Evolutionary conservation across 2,888 invertebrate species (phyloP).

Genomic region (Apamea sordens): DNA sequence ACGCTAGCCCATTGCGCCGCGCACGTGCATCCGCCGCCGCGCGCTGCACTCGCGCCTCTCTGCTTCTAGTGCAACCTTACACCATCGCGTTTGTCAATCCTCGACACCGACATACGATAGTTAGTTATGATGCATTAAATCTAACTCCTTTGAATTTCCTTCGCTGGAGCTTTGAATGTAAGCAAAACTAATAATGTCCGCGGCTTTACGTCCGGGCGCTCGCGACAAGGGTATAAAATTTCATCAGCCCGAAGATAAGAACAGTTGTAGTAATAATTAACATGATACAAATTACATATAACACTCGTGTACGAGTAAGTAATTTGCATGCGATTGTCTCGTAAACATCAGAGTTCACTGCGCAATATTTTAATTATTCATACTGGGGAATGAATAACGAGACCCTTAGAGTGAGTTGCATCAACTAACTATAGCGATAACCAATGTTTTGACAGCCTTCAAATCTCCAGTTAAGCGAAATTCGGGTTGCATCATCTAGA

Average conservation of each 20-base stretch:
- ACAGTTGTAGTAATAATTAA: conserved; percentile 75
- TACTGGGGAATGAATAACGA: conserved; percentile 68
- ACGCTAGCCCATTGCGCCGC: conserved; percentile 82
- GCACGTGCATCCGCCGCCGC: conserved; percentile 81
- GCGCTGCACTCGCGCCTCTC: conserved; percentile 23
- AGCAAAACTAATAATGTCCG: conserved; percentile 64
- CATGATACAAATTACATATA: conserved; percentile 75
- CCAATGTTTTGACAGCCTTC: too few species aligned
- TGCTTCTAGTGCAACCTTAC: conserved; percentile 39
- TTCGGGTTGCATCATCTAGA: too few species aligned
- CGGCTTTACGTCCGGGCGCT: conserved; percentile 61
- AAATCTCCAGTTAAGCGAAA: too few species aligned
- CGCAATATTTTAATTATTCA: conserved; percentile 76
- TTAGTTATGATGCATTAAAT: conserved; percentile 26
- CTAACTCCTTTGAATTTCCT: conserved; percentile 41
- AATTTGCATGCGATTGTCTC: conserved; percentile 76
- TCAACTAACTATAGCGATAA: too few species aligned
- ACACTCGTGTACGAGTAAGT: conserved; percentile 70
- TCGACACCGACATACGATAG: conserved; percentile 18
- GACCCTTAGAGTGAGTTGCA: too few species aligned
- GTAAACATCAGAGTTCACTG: conserved; percentile 77
- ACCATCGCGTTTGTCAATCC: conserved; percentile 43
- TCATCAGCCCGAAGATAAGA: conserved; percentile 75
- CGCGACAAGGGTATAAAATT: conserved; percentile 76
- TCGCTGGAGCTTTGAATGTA: conserved; percentile 25